These are phyloP conservation scores for Caenorhabditis sp. DNA, from an alignment of 2,888 invertebrate species.

Conservation along the genomic window DNA sequence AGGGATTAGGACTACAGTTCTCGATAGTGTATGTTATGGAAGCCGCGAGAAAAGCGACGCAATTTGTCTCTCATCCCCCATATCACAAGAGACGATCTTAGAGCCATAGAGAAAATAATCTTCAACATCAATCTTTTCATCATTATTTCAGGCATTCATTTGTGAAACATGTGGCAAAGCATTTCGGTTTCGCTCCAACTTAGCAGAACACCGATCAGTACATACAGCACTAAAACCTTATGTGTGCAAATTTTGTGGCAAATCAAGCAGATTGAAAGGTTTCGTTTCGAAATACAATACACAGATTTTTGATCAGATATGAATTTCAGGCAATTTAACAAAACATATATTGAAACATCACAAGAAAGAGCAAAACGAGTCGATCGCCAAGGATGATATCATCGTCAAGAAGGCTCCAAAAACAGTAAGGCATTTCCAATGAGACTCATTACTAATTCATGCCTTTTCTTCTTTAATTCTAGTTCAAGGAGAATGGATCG, in stretches of 20 bases:
- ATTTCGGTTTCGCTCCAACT: conserved; percentile 79
- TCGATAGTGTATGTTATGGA: not conserved
- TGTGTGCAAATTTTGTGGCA: conserved; percentile 79
- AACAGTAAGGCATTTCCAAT: too few relatives aligned
- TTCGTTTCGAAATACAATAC: not conserved
- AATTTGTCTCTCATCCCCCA: not conserved
- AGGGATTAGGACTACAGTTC: conserved; percentile 53
- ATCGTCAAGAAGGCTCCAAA: conserved; percentile 77
- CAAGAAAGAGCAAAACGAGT: conserved; percentile 77
- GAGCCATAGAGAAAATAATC: conserved; percentile 18
- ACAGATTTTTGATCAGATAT: not conserved
- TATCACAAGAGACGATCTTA: conserved; percentile 18
- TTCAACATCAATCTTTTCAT: not conserved
- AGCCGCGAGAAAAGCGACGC: not conserved
- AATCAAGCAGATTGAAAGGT: conserved; percentile 78
- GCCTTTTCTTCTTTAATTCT: not conserved
- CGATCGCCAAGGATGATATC: conserved; percentile 79
- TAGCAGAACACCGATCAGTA: conserved; percentile 79
- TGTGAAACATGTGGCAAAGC: conserved; percentile 79
- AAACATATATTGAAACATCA: conserved; percentile 79
- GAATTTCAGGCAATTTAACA: conserved; percentile 77
- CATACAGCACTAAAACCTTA: conserved; percentile 79
- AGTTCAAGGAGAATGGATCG: conserved; percentile 35
- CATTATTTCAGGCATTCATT: conserved; percentile 74
- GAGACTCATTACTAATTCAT: not conserved